Evolutionary conservation across 2,888 invertebrate species (phyloP).

Genomic region (Troides oblongomaculatus): DNA sequence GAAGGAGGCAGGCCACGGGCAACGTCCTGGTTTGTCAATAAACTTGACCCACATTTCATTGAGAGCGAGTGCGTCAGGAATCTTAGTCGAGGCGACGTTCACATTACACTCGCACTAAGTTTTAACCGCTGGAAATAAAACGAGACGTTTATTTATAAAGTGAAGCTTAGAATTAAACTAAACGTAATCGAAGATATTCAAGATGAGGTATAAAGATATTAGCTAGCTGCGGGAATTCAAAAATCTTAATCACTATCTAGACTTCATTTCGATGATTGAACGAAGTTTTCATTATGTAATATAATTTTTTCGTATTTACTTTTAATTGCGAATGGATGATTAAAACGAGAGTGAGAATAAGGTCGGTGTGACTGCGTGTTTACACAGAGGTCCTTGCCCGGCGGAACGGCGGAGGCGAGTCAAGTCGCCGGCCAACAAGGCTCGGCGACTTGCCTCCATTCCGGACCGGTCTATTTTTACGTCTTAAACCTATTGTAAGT

Average conservation of each 20-base stretch:
- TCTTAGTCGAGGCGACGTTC: conserved; percentile 46
- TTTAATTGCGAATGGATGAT: too few species aligned
- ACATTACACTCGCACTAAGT: conserved; percentile 30
- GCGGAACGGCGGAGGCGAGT: conserved; percentile 43
- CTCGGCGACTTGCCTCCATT: not conserved
- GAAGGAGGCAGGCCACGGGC: conserved; percentile 48
- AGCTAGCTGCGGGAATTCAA: too few species aligned
- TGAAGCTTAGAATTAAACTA: too few species aligned
- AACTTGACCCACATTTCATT: conserved; percentile 79
- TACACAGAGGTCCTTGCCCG: conserved; percentile 56
- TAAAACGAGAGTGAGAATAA: too few species aligned
- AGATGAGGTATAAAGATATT: too few species aligned
- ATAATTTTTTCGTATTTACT: too few species aligned
- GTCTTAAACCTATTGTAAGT: not conserved
- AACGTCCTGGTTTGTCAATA: conserved; percentile 78
- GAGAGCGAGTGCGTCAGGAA: conserved; percentile 63
- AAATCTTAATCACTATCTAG: too few species aligned
- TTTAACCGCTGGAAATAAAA: too few species aligned
- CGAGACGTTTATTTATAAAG: too few species aligned
- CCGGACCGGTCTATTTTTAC: conserved; percentile 12
- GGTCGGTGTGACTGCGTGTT: conserved; percentile 30
- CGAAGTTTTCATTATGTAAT: too few species aligned
- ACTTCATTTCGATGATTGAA: too few species aligned
- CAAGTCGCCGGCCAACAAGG: not conserved
- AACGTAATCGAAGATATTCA: too few species aligned